Evolutionary conservation across 2,797 vertebrate genomes (phyloP).

Genomic region (Bucorvus abyssinicus): DNA sequence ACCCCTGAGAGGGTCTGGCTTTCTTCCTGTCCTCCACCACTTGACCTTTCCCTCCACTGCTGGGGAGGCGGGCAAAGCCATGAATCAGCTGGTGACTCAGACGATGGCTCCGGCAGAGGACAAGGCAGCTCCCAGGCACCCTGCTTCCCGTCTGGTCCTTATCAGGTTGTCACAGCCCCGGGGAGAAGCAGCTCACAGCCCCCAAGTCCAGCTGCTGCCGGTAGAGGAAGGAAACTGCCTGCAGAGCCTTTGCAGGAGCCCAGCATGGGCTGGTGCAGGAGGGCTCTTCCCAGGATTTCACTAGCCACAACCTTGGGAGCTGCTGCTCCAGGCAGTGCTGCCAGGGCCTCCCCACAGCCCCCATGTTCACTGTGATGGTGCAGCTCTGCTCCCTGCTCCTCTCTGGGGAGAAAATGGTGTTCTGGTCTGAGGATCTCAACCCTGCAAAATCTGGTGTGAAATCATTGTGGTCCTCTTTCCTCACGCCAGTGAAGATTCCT

Average conservation of each 20-base stretch:
- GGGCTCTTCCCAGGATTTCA: background rate
- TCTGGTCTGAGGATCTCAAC: background rate
- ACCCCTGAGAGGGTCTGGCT: background rate
- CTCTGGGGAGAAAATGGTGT: background rate
- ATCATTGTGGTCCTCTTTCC: background rate
- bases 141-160: background rate
- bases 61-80: background rate
- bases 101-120: background rate
- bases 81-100: constrained; percentile 45
- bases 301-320: background rate
- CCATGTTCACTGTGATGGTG: background rate
- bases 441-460: background rate
- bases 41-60: background rate
- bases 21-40: background rate
- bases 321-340: background rate
- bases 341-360: background rate
- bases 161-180: background rate
- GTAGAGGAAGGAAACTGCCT: background rate
- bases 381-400: background rate
- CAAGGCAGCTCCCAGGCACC: background rate
- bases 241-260: background rate
- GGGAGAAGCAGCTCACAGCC: background rate
- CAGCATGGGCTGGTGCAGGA: background rate
- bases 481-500: fast-evolving
- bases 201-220: background rate